Conservation (phyloP, 2,113 vertebrate species). For the Collichthys lucidus region DNA sequence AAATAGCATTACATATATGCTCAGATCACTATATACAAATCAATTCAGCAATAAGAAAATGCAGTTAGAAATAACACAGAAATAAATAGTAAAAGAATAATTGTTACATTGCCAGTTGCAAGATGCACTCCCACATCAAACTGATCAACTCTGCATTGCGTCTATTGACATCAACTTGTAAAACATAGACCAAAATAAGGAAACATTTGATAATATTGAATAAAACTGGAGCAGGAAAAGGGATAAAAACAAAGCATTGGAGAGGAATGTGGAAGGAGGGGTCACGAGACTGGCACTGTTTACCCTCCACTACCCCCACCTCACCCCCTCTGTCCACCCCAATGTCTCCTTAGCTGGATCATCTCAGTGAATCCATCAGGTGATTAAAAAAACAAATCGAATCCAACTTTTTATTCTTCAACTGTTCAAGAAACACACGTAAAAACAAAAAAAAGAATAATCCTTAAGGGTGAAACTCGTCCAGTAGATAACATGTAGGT, state of each 20-base stretch:
- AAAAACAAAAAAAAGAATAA: slow-evolving; percentile 15
- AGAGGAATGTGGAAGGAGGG: slow-evolving; percentile 71
- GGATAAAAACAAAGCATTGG: slow-evolving; percentile 14
- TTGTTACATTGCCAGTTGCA: not conserved
- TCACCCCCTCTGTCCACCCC: not conserved
- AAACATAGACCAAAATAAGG: not conserved
- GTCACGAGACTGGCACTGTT: slow-evolving; percentile 70
- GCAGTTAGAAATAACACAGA: not conserved
- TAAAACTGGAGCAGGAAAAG: not conserved
- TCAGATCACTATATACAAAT: not conserved
- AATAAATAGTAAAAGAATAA: not conserved
- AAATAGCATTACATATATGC: not conserved
- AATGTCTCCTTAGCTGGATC: not conserved
- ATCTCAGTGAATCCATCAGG: slow-evolving; percentile 21
- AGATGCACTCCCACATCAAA: not conserved
- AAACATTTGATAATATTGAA: not conserved
- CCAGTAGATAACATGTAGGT: slow-evolving; percentile 44
- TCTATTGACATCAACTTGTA: not conserved
- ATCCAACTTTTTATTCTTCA: slow-evolving; percentile 27
- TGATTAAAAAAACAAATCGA: not conserved
- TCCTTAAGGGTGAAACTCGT: slow-evolving; percentile 21
- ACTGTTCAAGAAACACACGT: not conserved
- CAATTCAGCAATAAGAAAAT: not conserved
- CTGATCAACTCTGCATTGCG: not conserved
- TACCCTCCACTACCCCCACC: slow-evolving; percentile 34